Conservation (phyloP, 2,797 vertebrate genomes). For the Onychomys leucogaster region DNA sequence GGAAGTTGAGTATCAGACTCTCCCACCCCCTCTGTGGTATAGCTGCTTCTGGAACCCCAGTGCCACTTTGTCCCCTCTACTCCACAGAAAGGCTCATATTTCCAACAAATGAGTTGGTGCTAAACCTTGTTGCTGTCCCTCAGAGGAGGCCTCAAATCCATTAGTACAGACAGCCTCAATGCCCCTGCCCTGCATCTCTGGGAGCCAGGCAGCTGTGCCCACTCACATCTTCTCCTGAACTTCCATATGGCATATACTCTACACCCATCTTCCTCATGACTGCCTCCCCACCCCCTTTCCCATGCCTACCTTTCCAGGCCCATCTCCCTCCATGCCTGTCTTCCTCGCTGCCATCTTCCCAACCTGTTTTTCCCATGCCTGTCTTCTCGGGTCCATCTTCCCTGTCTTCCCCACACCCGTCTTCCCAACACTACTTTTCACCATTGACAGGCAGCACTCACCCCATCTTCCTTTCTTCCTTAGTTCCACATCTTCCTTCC, state of each 20-base stretch:
- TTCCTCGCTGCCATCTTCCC: background rate
- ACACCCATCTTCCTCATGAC: background rate
- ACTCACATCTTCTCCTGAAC: background rate
- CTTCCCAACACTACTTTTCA: background rate
- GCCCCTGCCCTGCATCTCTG: background rate
- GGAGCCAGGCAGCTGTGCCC: background rate
- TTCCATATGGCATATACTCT: background rate
- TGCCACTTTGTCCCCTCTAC: background rate
- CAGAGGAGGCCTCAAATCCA: conserved; percentile 5
- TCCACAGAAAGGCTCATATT: background rate
- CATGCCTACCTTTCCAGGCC: background rate
- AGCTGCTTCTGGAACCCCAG: background rate
- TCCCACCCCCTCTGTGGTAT: background rate
- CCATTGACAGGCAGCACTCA: background rate
- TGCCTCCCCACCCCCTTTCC: background rate
- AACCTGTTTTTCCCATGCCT: background rate
- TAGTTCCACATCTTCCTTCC: background rate
- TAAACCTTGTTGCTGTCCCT: conserved; percentile 16
- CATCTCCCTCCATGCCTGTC: background rate
- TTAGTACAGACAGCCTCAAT: background rate
- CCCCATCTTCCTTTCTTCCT: background rate
- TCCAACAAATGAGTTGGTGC: background rate
- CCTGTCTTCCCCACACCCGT: background rate
- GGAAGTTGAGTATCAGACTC: accelerated
- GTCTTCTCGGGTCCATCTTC: background rate